phyloP scores from a whole-genome alignment of 2,797 vertebrate genomes.

The Myotis pilosus region DNA sequence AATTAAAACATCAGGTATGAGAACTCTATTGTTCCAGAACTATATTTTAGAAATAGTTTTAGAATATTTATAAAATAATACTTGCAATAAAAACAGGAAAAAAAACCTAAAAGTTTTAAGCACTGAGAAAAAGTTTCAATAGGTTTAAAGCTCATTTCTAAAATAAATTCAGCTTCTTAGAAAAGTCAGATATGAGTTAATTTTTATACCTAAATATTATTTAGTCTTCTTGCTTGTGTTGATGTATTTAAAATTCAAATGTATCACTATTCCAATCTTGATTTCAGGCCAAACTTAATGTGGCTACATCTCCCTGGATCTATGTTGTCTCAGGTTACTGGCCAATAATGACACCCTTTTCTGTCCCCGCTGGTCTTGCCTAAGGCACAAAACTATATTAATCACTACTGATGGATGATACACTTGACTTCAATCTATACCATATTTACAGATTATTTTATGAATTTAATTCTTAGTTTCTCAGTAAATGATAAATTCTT shows the following conservation, averaged over 20 bases:
- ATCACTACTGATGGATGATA: neutral
- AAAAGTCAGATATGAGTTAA: constrained; percentile 61
- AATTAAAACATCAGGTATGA: neutral
- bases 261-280: neutral
- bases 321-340: neutral
- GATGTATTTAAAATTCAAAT: neutral
- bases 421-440: neutral
- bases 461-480: neutral
- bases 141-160: constrained; percentile 43
- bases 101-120: neutral
- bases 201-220: constrained; percentile 46
- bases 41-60: neutral
- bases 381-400: too few relatives aligned
- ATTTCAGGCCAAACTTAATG: neutral
- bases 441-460: neutral
- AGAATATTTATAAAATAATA: neutral
- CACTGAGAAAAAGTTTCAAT: neutral
- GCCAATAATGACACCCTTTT: neutral
- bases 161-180: constrained; percentile 60
- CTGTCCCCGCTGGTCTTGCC: accelerated
- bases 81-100: neutral
- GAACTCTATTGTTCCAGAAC: neutral
- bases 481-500: neutral
- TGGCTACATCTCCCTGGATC: neutral
- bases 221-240: constrained; percentile 42